phyloP scores from a whole-genome alignment of 2,888 invertebrate species.

The Aporophyla lueneburgensis region DNA sequence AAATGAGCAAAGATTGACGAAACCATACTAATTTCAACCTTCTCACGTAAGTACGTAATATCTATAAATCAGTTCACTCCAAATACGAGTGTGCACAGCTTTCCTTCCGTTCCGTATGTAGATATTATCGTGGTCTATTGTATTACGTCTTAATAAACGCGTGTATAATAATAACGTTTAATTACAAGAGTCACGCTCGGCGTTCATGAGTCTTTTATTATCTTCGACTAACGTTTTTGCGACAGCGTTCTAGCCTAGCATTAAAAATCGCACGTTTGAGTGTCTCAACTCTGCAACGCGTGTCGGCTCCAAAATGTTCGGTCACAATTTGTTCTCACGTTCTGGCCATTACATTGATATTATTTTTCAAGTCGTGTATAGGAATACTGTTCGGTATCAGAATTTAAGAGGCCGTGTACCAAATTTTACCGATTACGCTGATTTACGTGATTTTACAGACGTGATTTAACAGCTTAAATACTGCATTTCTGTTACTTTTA shows the following conservation, averaged over 20 bases:
- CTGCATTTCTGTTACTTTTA: too few relatives aligned
- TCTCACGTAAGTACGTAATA: background rate
- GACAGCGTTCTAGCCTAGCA: background rate
- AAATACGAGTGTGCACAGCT: slow-evolving; percentile 34
- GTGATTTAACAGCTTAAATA: too few relatives aligned
- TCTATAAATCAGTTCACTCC: slow-evolving; percentile 15
- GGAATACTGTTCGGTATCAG: background rate
- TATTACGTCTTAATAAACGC: slow-evolving; percentile 59
- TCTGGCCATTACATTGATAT: too few relatives aligned
- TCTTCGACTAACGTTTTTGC: slow-evolving; percentile 2
- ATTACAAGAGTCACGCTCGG: slow-evolving; percentile 55
- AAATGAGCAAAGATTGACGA: background rate
- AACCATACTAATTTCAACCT: background rate
- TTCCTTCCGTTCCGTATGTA: slow-evolving; percentile 45
- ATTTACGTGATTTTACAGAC: too few relatives aligned
- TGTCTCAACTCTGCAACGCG: background rate
- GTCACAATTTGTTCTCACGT: background rate
- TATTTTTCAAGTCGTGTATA: background rate
- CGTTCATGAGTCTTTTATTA: background rate
- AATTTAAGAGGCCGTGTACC: background rate
- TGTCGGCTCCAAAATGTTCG: background rate
- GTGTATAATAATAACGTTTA: slow-evolving; percentile 50
- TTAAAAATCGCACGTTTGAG: background rate
- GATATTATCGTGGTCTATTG: slow-evolving; percentile 57
- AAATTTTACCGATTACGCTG: too few relatives aligned